Conservation (phyloP, 2,888 invertebrate genomes). For the Drosophila eohydei region DNA sequence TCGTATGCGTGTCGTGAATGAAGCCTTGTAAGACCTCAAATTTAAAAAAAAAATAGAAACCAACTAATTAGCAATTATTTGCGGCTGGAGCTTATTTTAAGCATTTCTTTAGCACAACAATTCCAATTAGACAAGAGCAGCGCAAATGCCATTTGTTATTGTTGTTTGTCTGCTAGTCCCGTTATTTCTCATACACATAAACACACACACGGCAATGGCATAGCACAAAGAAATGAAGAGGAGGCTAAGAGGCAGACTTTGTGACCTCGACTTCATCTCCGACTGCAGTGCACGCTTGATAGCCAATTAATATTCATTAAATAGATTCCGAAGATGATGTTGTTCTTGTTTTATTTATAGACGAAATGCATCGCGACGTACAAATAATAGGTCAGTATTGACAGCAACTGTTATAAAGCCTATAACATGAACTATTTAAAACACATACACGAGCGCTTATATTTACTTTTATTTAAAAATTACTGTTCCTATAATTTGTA, state of each 20-base stretch:
- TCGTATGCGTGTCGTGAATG: constrained; percentile 69
- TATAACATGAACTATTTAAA: not conserved
- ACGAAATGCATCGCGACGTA: constrained; percentile 44
- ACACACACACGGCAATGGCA: constrained; percentile 13
- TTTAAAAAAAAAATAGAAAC: constrained; percentile 36
- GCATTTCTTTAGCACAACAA: constrained; percentile 64
- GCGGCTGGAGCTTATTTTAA: constrained; percentile 57
- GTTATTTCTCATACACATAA: constrained; percentile 64
- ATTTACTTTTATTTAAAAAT: constrained; percentile 15
- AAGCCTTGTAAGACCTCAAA: constrained; percentile 63
- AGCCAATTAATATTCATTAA: constrained; percentile 77
- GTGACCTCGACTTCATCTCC: constrained; percentile 60
- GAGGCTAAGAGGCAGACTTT: constrained; percentile 22
- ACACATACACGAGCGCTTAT: constrained; percentile 20
- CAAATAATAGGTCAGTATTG: constrained; percentile 22
- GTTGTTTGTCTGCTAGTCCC: constrained; percentile 58
- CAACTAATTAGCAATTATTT: constrained; percentile 75
- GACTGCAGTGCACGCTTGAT: constrained; percentile 57
- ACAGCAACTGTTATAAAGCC: constrained; percentile 3
- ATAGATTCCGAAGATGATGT: constrained; percentile 60
- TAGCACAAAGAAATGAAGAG: constrained; percentile 19
- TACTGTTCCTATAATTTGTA: constrained; percentile 12
- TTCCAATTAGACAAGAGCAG: constrained; percentile 67
- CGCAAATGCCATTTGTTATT: constrained; percentile 65
- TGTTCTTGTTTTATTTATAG: constrained; percentile 62